Percentiles rank a stretch among this genome's conserved stretches.
phyloP scores from a whole-genome alignment of 2,797 vertebrate species.

The Phylloscopus collybita region DNA sequence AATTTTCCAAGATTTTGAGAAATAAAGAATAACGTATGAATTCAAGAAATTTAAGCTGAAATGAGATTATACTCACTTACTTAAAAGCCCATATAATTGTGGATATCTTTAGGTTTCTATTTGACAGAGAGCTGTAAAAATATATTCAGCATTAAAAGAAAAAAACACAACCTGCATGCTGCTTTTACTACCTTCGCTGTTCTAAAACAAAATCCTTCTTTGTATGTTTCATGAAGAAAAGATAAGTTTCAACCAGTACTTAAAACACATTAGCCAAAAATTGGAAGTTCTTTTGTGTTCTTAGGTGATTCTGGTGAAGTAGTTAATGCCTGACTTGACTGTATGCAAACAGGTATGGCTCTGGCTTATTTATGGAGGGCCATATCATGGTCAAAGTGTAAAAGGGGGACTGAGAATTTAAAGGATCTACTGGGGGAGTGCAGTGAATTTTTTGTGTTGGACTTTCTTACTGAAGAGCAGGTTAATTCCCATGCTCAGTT shows the following conservation, averaged over 20 bases:
- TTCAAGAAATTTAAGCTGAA: slow-evolving; percentile 5
- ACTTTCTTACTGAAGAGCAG: not conserved
- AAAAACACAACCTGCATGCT: fast-evolving
- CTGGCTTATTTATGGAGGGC: not conserved
- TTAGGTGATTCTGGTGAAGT: not conserved
- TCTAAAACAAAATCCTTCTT: not conserved
- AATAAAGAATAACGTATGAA: not conserved
- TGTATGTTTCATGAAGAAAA: not conserved
- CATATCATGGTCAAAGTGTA: not conserved
- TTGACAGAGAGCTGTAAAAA: not conserved
- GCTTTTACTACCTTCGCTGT: not conserved
- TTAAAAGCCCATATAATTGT: not conserved
- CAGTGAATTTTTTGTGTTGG: not conserved
- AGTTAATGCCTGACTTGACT: not conserved
- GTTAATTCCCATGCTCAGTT: not conserved
- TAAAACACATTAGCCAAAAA: not conserved
- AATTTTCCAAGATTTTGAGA: slow-evolving; percentile 19
- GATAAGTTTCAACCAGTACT: not conserved
- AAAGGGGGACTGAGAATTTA: not conserved
- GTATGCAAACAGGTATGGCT: not conserved
- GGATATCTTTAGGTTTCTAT: not conserved
- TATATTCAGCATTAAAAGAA: not conserved
- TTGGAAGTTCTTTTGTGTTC: not conserved
- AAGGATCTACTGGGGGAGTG: not conserved
- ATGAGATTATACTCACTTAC: not conserved